Conservation (phyloP, 1,140 invertebrate species). For the Diabrotica virgifera region DNA sequence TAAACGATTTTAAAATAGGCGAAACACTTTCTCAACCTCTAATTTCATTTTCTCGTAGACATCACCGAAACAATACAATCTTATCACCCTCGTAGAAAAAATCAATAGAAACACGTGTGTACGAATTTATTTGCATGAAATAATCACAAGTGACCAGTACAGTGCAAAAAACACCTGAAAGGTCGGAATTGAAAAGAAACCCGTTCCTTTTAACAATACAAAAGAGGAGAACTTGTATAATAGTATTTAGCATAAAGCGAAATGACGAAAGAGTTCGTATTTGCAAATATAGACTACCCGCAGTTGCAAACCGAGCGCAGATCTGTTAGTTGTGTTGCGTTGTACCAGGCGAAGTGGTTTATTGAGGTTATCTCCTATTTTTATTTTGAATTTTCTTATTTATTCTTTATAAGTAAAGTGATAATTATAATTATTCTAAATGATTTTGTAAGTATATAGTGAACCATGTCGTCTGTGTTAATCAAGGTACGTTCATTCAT, state of each 20-base stretch:
- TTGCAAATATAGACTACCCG: conserved; percentile 1
- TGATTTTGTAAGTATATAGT: neutral
- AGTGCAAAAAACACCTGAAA: conserved; percentile 13
- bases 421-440: neutral
- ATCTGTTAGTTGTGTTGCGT: neutral
- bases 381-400: neutral
- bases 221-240: conserved; percentile 6
- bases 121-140: neutral
- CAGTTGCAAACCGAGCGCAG: neutral
- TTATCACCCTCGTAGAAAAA: neutral
- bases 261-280: conserved; percentile 1
- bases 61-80: too few relatives aligned
- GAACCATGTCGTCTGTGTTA: conserved; percentile 1
- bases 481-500: conserved; percentile 5
- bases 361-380: neutral
- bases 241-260: conserved; percentile 10
- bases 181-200: conserved; percentile 9
- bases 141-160: neutral
- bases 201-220: neutral
- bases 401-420: neutral
- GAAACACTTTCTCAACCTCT: too few relatives aligned
- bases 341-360: neutral
- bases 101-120: neutral
- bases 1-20: too few relatives aligned
- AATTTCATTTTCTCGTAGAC: too few relatives aligned